Conservation (phyloP, 1,140 invertebrate species). For the Drosophila mauritiana region DNA sequence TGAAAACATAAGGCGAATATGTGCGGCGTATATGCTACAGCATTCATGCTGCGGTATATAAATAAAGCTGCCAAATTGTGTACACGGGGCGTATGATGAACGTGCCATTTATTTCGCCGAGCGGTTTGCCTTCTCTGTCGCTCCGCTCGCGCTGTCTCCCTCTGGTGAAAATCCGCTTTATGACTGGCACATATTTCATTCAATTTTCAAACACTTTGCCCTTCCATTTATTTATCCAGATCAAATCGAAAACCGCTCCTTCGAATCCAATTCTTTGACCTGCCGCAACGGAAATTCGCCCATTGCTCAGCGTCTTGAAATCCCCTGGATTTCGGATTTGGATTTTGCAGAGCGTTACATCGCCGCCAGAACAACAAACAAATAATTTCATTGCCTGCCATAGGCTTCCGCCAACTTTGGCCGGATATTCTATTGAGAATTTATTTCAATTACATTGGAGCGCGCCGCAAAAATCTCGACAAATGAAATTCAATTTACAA, state of each 20-base stretch:
- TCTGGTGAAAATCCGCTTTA: constrained; percentile 57
- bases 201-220: constrained; percentile 61
- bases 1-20: constrained; percentile 71
- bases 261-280: constrained; percentile 53
- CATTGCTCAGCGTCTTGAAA: constrained; percentile 17
- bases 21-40: constrained; percentile 15
- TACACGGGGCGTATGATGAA: constrained; percentile 79
- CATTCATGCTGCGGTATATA: constrained; percentile 57
- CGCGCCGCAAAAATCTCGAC: constrained; percentile 48
- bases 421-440: constrained; percentile 81
- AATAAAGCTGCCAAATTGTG: constrained; percentile 77
- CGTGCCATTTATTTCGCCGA: constrained; percentile 73
- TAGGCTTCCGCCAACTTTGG: constrained; percentile 64
- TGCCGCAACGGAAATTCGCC: constrained; percentile 66
- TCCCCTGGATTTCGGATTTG: background rate
- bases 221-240: constrained; percentile 55
- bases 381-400: constrained; percentile 65
- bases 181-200: constrained; percentile 64
- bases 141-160: background rate
- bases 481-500: constrained; percentile 77
- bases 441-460: constrained; percentile 79
- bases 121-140: constrained; percentile 32
- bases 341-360: constrained; percentile 20
- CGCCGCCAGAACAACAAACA: constrained; percentile 39
- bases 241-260: constrained; percentile 11